Evolutionary conservation across 2,888 invertebrate species (phyloP), one percentile per base, ranked within the genome.

Genomic region (Norana najaformis): DNA sequence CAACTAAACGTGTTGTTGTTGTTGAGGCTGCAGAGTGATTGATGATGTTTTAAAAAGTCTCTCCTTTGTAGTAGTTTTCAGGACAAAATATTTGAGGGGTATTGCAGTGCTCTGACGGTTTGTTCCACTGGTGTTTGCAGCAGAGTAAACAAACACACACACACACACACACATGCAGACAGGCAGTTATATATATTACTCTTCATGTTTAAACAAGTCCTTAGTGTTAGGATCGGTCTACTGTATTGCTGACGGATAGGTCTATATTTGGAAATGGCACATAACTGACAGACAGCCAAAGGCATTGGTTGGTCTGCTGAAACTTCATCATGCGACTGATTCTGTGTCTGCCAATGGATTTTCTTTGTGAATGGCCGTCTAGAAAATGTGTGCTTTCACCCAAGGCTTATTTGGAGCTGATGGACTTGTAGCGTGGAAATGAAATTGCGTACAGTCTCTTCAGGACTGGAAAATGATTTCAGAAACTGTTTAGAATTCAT

Each of bases 311-410:
- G 69, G 69, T 16, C 69, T 23, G 11, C 69, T 69, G 47, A 47
- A 47, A 23, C 23, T 69, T n/a, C 30, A n/a, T 69, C 69, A 69
- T 69, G 30, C 69, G 69, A n/a, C 69, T n/a, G 69, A 69, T 69
- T 69, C 69, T 69, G 69, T n/a, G 5, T 69, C n/a, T 30, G 69
- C 16, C 69, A 69, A 69, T 69, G 69, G 69, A 69, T 69, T 69
- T 69, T 69, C 69, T 69, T 69, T n/a, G 69, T 69, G 69, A 69
- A 69, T 69, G 13, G 69, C 30, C n/a, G 69, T 69, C 69, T 30
- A 69, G 69, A 69, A 69, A 69, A 69, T 69, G 69, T 69, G 69
- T 69, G 69, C 69, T 69, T 69, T 69, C 69, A 69, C 69, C 69
- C 69, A 69, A n/a, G 69, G 69, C 69, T 69, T 69, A 69, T 69